Conservation (phyloP, 2,797 vertebrate genomes). For the Notolabrus celidotus region DNA sequence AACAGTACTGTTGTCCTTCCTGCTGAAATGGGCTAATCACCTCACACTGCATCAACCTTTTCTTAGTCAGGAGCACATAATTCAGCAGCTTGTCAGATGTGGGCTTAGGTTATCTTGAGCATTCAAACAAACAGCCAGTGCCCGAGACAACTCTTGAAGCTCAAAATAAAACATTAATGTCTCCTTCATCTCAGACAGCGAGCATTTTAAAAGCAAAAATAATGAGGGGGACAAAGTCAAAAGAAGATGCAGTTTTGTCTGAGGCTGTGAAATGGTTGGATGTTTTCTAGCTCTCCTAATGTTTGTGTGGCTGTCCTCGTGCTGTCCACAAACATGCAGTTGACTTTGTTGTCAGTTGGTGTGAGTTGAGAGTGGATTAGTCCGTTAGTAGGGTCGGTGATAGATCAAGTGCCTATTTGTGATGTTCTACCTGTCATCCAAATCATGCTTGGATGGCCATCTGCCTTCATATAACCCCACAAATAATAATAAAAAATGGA, state of each 20-base stretch:
- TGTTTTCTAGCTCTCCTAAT: not conserved
- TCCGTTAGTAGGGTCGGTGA: not conserved
- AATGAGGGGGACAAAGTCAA: not conserved
- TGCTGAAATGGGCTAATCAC: not conserved
- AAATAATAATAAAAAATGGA: no score
- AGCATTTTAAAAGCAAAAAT: not conserved
- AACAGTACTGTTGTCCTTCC: not conserved
- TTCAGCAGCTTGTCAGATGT: conserved; percentile 1
- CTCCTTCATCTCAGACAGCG: not conserved
- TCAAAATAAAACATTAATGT: not conserved
- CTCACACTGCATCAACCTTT: not conserved
- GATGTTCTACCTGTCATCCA: not conserved
- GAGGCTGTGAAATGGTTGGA: not conserved
- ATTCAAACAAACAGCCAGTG: no score
- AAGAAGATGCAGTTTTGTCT: not conserved
- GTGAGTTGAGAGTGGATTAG: not conserved
- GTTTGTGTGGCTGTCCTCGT: not conserved
- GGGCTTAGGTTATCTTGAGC: not conserved
- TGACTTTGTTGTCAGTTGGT: not conserved
- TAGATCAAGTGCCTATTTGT: not conserved
- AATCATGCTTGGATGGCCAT: not conserved
- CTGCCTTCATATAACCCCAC: not conserved
- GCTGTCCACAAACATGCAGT: not conserved
- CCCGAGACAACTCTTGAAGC: no score
- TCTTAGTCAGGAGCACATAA: not conserved